These are phyloP conservation scores for Phaethornis superciliosus DNA, from an alignment of 2,113 vertebrate genomes.

Conservation along the genomic window DNA sequence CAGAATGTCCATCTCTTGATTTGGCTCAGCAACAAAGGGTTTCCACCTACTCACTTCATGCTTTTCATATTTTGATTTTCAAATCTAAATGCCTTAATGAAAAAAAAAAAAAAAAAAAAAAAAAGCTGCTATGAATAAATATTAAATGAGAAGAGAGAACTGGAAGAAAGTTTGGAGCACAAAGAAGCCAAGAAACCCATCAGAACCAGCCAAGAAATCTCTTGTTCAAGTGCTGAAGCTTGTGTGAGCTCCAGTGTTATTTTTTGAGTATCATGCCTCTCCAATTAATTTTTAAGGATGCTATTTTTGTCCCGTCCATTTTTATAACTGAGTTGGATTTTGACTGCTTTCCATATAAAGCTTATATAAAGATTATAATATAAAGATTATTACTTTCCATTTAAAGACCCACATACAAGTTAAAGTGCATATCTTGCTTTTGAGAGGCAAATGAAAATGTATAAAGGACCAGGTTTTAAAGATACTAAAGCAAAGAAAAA, in stretches of 20 bases:
- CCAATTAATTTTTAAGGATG: not conserved
- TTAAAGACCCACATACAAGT: not conserved
- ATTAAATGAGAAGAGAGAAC: not conserved
- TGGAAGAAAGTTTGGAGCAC: not conserved
- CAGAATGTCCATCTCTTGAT: conserved; percentile 35
- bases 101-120: not conserved
- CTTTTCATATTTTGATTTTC: conserved; percentile 48
- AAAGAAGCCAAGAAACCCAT: not conserved
- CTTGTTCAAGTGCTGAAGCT: not conserved
- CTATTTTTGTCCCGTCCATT: not conserved
- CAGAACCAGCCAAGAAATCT: not conserved
- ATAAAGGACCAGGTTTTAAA: not conserved
- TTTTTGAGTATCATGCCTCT: not conserved
- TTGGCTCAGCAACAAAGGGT: conserved; percentile 59
- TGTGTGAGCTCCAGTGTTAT: not conserved
- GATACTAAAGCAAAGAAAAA: not conserved
- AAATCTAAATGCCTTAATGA: conserved; percentile 16
- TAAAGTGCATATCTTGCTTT: not conserved
- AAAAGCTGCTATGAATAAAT: not conserved
- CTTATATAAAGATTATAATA: too few relatives aligned
- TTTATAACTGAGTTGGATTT: not conserved
- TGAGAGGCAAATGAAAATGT: fast-evolving
- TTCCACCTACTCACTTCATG: conserved; percentile 41
- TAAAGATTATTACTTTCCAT: not conserved
- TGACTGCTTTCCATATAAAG: not conserved